Evolutionary conservation across 2,113 vertebrate genomes (phyloP).

Genomic region (Scolopax mira): DNA sequence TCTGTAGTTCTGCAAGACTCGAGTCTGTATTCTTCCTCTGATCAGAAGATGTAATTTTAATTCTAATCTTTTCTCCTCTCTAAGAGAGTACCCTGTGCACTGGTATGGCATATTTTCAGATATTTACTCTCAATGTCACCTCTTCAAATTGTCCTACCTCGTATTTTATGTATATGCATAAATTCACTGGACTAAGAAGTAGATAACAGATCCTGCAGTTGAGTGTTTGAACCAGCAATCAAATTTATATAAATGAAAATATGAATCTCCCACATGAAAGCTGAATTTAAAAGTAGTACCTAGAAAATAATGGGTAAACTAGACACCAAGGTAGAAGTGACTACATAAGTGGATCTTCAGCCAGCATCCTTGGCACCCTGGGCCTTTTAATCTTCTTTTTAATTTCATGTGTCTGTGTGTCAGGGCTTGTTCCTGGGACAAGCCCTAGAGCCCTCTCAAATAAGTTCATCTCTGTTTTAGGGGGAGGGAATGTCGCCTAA

Average conservation of each 20-base stretch:
- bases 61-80: not conserved
- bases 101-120: not conserved
- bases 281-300: not conserved
- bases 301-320: not conserved
- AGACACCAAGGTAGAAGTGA: not conserved
- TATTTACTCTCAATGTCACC: not conserved
- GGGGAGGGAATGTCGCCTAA: not conserved
- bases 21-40: not conserved
- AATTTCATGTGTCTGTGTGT: not conserved
- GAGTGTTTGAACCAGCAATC: not conserved
- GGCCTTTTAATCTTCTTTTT: not conserved
- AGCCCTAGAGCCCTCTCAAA: not conserved
- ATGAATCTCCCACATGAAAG: not conserved
- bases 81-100: not conserved
- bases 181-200: not conserved
- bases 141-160: not conserved
- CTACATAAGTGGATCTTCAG: not conserved
- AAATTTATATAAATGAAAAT: not conserved
- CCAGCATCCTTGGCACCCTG: accelerated
- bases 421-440: not conserved
- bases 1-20: not conserved
- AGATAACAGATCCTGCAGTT: not conserved
- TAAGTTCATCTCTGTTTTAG: not conserved
- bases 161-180: not conserved
- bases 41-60: not conserved